A percentile compares a stretch with the other conserved stretches of the same genome.
These are phyloP conservation scores for Gobionotothen gibberifrons DNA, from an alignment of 2,797 vertebrate genomes.

Conservation along the genomic window DNA sequence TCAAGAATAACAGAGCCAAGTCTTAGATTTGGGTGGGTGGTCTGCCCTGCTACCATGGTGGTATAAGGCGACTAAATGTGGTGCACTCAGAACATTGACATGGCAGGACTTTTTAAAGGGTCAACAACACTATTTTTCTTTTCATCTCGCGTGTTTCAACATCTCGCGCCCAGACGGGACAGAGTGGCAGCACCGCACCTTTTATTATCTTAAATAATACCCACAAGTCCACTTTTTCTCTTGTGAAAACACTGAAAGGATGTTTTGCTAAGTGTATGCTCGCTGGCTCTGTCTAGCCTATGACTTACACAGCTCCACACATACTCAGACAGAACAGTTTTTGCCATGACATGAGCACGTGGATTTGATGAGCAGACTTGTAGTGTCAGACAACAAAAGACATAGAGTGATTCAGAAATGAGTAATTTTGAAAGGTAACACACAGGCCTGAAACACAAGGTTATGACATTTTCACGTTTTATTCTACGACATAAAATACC, in stretches of 20 bases:
- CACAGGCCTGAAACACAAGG: no score
- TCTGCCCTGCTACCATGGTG: conserved; percentile 61
- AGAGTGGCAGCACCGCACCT: conserved; percentile 61
- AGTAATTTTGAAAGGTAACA: no score
- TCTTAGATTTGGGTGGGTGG: conserved; percentile 71
- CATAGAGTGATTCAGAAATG: background rate
- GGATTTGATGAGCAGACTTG: conserved; percentile 41
- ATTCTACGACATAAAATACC: no score
- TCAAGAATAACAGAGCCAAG: conserved; percentile 64
- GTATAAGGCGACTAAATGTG: conserved; percentile 55
- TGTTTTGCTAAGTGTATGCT: conserved; percentile 47
- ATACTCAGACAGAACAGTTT: conserved; percentile 31
- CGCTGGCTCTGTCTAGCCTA: conserved; percentile 20
- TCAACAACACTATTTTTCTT: conserved; percentile 52
- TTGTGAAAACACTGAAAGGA: conserved; percentile 58
- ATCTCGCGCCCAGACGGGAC: conserved; percentile 51
- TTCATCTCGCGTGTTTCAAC: conserved; percentile 60
- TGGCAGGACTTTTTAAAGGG: conserved; percentile 45
- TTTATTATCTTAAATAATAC: conserved; percentile 76
- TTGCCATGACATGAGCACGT: conserved; percentile 56
- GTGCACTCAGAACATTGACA: conserved; percentile 44
- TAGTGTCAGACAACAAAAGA: conserved; percentile 41
- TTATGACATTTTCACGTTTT: no score
- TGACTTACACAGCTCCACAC: background rate
- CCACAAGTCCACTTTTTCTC: conserved; percentile 48